These are phyloP conservation scores for Euwallacea similis DNA, from an alignment of 1,140 invertebrate species.

Conservation along the genomic window DNA sequence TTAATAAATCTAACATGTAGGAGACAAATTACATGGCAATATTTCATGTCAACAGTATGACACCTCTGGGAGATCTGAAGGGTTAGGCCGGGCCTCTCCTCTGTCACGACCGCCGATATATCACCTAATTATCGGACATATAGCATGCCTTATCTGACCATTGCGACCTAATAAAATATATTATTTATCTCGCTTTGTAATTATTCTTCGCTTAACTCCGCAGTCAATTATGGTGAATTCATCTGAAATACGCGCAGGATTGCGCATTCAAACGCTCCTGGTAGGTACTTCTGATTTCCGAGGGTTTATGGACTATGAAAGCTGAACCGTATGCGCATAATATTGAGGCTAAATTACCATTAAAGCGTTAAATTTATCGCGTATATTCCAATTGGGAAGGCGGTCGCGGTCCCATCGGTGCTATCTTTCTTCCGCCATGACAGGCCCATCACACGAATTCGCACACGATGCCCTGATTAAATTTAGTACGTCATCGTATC, in stretches of 20 bases:
- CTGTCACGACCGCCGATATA: constrained; percentile 33
- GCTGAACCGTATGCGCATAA: neutral
- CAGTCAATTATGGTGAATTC: neutral
- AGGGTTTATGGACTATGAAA: neutral
- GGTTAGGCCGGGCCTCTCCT: constrained; percentile 45
- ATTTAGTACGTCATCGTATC: constrained; percentile 20
- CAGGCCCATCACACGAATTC: constrained; percentile 21
- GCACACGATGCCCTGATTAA: constrained; percentile 26
- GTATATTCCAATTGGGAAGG: constrained; percentile 11
- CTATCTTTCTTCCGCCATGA: constrained; percentile 26
- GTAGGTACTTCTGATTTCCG: no score
- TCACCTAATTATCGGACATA: constrained; percentile 37
- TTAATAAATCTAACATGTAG: constrained; percentile 48
- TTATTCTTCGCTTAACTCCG: constrained; percentile 5
- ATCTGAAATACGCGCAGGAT: no score
- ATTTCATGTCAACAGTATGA: constrained; percentile 51
- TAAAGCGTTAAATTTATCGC: constrained; percentile 3
- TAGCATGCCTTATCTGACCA: constrained; percentile 20
- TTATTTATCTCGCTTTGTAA: constrained; percentile 1
- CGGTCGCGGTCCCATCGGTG: constrained; percentile 20
- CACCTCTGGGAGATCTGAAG: constrained; percentile 48
- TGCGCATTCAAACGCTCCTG: no score
- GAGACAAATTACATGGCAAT: constrained; percentile 49
- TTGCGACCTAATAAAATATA: constrained; percentile 11
- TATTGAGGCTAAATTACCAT: neutral